A percentile compares a stretch with the other conserved stretches of the same genome.
Conservation (phyloP, 2,113 vertebrate species). For the Xyliphius kryptos region DNA sequence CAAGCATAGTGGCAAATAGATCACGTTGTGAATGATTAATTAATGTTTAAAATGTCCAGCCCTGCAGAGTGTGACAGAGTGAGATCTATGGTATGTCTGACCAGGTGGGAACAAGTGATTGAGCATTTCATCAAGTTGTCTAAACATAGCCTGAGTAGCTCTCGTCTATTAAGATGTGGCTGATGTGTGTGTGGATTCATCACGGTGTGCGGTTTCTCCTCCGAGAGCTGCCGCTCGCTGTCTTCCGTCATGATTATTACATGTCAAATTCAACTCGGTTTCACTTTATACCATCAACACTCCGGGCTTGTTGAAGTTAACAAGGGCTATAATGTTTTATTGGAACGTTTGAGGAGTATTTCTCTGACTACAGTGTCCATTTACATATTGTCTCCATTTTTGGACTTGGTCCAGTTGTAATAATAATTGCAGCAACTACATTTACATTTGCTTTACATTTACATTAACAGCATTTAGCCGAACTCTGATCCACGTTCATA, state of each 20-base stretch:
- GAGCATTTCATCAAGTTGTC: slow-evolving; percentile 18
- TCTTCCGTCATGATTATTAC: slow-evolving; percentile 17
- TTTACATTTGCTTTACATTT: no score
- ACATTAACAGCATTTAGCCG: no score
- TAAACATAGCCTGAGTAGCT: not conserved
- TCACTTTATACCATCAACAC: not conserved
- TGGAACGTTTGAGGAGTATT: no score
- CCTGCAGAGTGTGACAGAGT: not conserved
- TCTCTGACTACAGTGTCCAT: not conserved
- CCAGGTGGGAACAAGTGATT: slow-evolving; percentile 9
- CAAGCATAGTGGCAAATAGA: no score
- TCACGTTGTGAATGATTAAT: no score
- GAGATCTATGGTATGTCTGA: not conserved
- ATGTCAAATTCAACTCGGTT: slow-evolving; percentile 11
- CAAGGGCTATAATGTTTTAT: no score
- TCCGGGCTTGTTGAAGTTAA: not conserved
- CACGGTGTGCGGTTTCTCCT: not conserved
- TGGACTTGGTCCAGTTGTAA: no score
- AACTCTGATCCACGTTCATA: no score
- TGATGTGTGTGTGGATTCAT: slow-evolving; percentile 9
- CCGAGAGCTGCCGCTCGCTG: slow-evolving; percentile 1
- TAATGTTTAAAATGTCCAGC: no score
- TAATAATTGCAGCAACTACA: no score
- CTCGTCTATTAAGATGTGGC: not conserved
- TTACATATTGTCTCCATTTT: no score